These are phyloP conservation scores for Anticlea derivata DNA, from an alignment of 2,888 invertebrate species.

Conservation along the genomic window DNA sequence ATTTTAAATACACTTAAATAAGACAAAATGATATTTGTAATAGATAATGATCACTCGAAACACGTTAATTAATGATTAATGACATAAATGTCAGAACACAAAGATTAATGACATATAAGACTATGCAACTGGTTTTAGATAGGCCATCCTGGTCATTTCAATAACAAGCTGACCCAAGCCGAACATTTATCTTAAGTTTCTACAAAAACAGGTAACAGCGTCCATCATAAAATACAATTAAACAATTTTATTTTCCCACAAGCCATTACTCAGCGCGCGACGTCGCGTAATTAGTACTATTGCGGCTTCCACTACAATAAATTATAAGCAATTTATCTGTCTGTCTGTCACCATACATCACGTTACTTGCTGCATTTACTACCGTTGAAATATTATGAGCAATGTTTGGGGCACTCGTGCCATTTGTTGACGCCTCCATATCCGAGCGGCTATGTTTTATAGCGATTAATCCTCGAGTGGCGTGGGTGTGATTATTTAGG, in stretches of 20 bases:
- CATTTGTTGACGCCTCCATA: constrained; percentile 55
- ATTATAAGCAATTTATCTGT: constrained; percentile 82
- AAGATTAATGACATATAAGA: no score
- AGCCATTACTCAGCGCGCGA: constrained; percentile 53
- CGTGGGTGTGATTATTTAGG: constrained; percentile 24
- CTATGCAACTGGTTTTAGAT: constrained; percentile 16
- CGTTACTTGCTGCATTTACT: constrained; percentile 63
- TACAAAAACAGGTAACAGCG: constrained; percentile 15
- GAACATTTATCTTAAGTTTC: constrained; percentile 18
- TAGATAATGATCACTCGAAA: no score
- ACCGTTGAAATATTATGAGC: constrained; percentile 76
- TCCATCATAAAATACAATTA: constrained; percentile 28
- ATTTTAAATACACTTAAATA: no score
- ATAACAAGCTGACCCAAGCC: constrained; percentile 9
- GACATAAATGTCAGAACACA: no score
- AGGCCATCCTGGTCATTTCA: background rate
- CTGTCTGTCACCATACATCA: constrained; percentile 80
- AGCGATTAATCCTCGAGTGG: constrained; percentile 13
- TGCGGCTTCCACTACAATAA: constrained; percentile 74
- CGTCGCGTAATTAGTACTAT: constrained; percentile 69
- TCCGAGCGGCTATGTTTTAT: constrained; percentile 28
- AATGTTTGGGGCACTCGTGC: constrained; percentile 51
- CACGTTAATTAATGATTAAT: no score
- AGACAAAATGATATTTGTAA: no score
- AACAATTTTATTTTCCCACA: constrained; percentile 47